phyloP scores from a whole-genome alignment of 2,113 vertebrate species.

The Orthonyx spaldingii region DNA sequence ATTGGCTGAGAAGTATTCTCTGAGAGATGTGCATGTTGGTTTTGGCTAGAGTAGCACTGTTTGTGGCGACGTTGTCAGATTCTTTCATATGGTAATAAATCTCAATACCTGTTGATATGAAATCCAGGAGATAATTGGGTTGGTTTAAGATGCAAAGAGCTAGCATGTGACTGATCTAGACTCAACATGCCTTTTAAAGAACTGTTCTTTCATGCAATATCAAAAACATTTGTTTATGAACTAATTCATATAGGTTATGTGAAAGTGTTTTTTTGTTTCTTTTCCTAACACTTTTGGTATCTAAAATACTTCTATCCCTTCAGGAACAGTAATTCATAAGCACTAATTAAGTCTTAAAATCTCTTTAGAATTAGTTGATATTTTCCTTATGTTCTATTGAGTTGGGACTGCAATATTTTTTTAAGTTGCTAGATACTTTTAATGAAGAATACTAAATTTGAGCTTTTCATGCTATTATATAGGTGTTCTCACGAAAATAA shows the following conservation, averaged over 20 bases:
- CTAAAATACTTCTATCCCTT: background rate
- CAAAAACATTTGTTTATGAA: background rate
- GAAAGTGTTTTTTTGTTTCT: background rate
- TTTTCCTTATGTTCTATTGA: background rate
- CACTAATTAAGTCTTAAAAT: background rate
- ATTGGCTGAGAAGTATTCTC: background rate
- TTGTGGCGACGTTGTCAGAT: background rate
- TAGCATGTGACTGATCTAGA: background rate
- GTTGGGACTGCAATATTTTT: background rate
- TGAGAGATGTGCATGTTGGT: background rate
- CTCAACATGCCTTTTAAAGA: background rate
- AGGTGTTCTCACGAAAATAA: background rate
- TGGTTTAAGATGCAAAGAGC: background rate
- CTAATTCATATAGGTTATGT: background rate
- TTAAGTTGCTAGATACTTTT: background rate
- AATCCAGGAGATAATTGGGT: background rate
- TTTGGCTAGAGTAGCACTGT: background rate
- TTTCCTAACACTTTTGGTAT: background rate
- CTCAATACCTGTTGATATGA: background rate
- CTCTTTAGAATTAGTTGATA: background rate
- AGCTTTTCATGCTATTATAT: background rate
- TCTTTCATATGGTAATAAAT: background rate
- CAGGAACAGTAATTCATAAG: background rate
- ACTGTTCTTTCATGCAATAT: background rate
- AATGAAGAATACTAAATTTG: background rate